phyloP scores from a whole-genome alignment of 2,113 vertebrate species.

The Dicrurus megarhynchus region DNA sequence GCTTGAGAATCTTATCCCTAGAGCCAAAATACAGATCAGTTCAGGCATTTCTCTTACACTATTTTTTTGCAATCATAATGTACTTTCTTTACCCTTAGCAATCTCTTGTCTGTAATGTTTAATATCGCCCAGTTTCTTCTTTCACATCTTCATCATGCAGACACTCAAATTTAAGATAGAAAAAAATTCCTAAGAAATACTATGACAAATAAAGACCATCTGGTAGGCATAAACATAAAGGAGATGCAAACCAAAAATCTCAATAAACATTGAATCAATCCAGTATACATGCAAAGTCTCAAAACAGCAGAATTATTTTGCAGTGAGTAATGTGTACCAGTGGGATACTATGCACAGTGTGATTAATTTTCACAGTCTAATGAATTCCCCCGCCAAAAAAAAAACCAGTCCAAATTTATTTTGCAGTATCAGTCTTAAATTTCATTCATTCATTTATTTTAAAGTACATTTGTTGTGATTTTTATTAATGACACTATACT shows the following conservation, averaged over 20 bases:
- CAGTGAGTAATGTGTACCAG: slow-evolving; percentile 12
- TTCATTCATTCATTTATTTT: slow-evolving; percentile 16
- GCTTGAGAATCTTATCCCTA: not conserved
- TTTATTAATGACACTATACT: not conserved
- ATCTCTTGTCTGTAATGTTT: slow-evolving; percentile 5
- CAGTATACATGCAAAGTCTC: not conserved
- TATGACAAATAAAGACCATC: slow-evolving; percentile 42
- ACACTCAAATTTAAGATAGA: slow-evolving; percentile 21
- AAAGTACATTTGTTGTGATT: not conserved
- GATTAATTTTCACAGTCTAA: slow-evolving; percentile 56
- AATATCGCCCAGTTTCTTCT: not conserved
- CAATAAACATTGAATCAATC: slow-evolving; percentile 64
- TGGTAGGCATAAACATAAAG: slow-evolving; percentile 46
- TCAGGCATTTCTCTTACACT: not conserved
- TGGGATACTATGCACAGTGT: not conserved
- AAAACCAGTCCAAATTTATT: slow-evolving; percentile 20
- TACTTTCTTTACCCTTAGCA: not conserved
- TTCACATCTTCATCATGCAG: not conserved
- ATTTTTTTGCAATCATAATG: not conserved
- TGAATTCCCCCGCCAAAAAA: not conserved
- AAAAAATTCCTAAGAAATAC: slow-evolving; percentile 27
- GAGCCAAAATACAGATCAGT: not conserved
- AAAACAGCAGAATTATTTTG: slow-evolving; percentile 36
- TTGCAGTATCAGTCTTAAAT: slow-evolving; percentile 42
- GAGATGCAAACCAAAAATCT: slow-evolving; percentile 54